Conservation (phyloP, 2,113 vertebrate species). For the Capreolus pygargus region DNA sequence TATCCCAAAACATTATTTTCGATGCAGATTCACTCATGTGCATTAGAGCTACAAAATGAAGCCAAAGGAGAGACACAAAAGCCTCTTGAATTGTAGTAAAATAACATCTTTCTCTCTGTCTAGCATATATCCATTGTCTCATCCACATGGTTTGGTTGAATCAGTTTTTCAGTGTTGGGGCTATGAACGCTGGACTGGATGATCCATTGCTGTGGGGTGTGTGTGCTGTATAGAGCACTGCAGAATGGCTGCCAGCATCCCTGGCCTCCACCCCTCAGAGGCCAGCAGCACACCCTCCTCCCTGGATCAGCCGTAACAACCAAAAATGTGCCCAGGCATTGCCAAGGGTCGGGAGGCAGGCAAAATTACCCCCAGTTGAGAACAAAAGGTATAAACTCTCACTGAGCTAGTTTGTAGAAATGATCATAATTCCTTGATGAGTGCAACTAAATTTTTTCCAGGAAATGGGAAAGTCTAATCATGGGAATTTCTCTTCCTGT, state of each 20-base stretch:
- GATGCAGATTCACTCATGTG: neutral
- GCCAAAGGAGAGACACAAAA: neutral
- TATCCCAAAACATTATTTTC: neutral
- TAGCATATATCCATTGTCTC: neutral
- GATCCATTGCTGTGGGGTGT: neutral
- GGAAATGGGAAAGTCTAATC: neutral
- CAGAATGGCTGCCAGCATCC: neutral
- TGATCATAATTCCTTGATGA: neutral
- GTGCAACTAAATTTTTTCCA: neutral
- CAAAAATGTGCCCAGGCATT: neutral
- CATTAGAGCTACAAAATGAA: neutral
- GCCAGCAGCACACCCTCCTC: neutral
- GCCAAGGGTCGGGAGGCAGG: neutral
- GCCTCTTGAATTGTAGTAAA: neutral
- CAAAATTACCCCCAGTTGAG: neutral
- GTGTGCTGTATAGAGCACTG: rapidly evolving
- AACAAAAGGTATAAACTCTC: neutral
- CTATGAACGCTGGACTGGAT: neutral
- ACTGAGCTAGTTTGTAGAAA: neutral
- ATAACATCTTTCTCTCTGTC: neutral
- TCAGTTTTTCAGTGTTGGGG: neutral
- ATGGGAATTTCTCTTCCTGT: neutral
- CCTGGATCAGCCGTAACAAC: neutral
- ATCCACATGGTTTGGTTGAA: neutral
- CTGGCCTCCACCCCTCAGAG: neutral